Evolutionary conservation across 2,113 vertebrate species (phyloP).

Genomic region (Delphinus delphis): DNA sequence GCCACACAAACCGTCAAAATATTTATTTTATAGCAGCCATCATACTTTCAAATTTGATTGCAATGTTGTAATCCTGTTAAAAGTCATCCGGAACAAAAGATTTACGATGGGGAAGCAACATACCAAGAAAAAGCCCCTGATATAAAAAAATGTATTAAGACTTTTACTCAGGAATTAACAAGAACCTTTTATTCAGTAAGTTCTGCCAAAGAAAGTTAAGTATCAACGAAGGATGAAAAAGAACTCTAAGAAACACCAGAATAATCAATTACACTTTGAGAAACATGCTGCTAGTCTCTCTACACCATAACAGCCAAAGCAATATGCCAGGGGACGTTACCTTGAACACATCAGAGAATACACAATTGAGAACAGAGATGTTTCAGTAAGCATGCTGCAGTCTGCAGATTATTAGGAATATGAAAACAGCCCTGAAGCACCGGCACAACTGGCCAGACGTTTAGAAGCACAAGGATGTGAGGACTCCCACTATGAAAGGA

Average conservation of each 20-base stretch:
- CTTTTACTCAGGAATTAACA: background rate
- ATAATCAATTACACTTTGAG: background rate
- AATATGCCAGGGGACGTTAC: background rate
- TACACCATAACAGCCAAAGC: background rate
- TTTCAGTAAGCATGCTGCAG: background rate
- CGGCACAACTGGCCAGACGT: background rate
- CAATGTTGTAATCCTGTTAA: background rate
- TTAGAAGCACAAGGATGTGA: background rate
- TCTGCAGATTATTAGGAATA: background rate
- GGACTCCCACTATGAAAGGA: background rate
- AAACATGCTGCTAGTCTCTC: background rate
- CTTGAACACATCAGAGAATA: background rate
- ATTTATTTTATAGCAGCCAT: background rate
- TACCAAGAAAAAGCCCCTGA: background rate
- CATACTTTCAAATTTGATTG: background rate
- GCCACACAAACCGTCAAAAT: background rate
- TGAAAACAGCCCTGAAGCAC: background rate
- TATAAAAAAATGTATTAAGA: background rate
- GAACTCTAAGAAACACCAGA: background rate
- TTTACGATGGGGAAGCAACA: background rate
- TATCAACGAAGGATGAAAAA: background rate
- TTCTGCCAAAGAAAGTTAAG: background rate
- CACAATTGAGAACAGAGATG: background rate
- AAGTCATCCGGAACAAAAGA: background rate
- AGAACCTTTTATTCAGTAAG: background rate